Evolutionary conservation across 2,797 vertebrate species (phyloP).

Genomic region (Danio jaintianensis): DNA sequence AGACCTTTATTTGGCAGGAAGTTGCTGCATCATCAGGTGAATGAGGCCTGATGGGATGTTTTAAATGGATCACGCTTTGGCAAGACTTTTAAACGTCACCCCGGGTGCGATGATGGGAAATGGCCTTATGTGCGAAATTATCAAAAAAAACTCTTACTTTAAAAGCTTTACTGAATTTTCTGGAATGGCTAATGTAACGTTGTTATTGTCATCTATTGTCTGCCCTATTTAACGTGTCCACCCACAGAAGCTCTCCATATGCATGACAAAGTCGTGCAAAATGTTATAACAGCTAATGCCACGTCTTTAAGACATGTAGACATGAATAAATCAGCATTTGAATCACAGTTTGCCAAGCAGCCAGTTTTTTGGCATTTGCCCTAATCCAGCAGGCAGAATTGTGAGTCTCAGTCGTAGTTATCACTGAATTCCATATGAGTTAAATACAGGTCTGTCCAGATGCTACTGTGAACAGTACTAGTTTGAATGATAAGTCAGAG

Average conservation of each 20-base stretch:
- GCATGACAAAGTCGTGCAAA: background rate
- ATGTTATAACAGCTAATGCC: background rate
- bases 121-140: slow-evolving; percentile 51
- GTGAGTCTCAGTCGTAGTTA: background rate
- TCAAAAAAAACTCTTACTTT: slow-evolving; percentile 10
- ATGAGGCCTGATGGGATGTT: background rate
- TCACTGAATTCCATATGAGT: background rate
- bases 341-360: background rate
- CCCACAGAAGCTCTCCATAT: background rate
- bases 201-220: background rate
- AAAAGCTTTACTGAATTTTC: too few relatives aligned
- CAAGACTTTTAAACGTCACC: slow-evolving; percentile 28
- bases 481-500: background rate
- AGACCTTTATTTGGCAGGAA: slow-evolving; percentile 47
- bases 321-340: background rate
- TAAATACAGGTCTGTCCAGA: background rate
- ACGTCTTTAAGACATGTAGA: too few relatives aligned
- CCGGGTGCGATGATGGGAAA: slow-evolving; percentile 51
- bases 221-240: background rate
- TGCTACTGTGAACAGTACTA: background rate
- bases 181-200: background rate
- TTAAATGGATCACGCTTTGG: slow-evolving; percentile 48
- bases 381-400: background rate
- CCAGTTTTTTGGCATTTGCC: background rate
- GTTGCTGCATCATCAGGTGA: slow-evolving; percentile 43